These are phyloP conservation scores for Platygyra sinensis DNA, from an alignment of 64 coral and sea anemone species.

Conservation along the genomic window DNA sequence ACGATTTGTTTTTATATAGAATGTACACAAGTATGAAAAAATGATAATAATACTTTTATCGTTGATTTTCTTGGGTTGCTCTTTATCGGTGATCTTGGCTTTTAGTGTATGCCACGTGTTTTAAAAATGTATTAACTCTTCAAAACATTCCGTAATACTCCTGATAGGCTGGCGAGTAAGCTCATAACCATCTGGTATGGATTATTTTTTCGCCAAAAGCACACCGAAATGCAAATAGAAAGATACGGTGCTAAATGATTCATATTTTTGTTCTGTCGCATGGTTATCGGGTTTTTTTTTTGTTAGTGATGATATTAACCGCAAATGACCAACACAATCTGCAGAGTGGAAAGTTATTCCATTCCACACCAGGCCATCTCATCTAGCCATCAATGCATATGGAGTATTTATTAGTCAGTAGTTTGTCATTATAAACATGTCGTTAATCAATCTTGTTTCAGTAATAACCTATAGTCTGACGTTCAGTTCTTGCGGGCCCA, in stretches of 20 bases:
- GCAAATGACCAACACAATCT: constrained; percentile 19
- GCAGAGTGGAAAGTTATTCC: background rate
- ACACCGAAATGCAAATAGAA: constrained; percentile 15
- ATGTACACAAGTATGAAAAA: background rate
- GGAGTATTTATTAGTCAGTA: too few species aligned
- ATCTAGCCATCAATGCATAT: background rate
- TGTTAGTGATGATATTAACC: constrained; percentile 11
- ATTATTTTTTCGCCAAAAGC: background rate
- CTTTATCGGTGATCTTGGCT: constrained; percentile 10
- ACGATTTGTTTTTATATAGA: constrained; percentile 19
- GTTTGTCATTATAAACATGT: too few species aligned
- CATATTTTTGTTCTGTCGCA: background rate
- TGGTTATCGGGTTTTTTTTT: background rate
- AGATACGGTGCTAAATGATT: constrained; percentile 6
- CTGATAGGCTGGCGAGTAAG: background rate
- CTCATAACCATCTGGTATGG: background rate
- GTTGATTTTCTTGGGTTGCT: background rate
- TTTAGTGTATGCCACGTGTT: background rate
- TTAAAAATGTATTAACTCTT: constrained; percentile 8
- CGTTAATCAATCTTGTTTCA: too few species aligned
- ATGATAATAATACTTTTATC: constrained; percentile 9
- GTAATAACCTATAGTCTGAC: too few species aligned
- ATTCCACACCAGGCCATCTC: background rate
- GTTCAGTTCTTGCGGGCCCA: background rate
- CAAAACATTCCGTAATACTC: background rate